These are phyloP conservation scores for Oscheius sp. DNA, from an alignment of 2,888 invertebrate species.

Conservation along the genomic window DNA sequence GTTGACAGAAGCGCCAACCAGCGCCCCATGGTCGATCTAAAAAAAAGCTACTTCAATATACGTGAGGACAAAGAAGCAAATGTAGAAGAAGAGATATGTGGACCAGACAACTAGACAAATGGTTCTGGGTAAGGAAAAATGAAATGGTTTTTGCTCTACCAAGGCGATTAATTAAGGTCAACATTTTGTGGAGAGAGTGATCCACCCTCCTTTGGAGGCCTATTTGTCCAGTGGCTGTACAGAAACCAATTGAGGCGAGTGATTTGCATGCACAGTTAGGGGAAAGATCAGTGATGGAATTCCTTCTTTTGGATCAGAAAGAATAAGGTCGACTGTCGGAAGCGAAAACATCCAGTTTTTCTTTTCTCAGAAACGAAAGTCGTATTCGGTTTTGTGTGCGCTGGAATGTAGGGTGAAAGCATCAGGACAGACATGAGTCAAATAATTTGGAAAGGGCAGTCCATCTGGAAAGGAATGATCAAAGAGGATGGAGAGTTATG, in stretches of 20 bases:
- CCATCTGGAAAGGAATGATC: neutral
- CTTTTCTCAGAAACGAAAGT: constrained; percentile 25
- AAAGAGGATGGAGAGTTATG: constrained; percentile 9
- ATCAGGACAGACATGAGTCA: neutral
- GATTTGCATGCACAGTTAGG: too few relatives aligned
- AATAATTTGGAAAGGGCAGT: neutral
- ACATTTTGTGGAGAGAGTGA: neutral
- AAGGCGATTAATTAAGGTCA: too few relatives aligned
- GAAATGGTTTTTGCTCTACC: too few relatives aligned
- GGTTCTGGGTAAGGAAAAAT: too few relatives aligned
- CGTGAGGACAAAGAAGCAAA: neutral
- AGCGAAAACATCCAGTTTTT: constrained; percentile 35
- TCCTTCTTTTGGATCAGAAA: constrained; percentile 13
- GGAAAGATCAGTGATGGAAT: constrained; percentile 21
- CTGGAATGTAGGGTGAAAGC: too few relatives aligned
- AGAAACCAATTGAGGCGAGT: neutral
- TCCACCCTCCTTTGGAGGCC: constrained; percentile 4
- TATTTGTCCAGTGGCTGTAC: neutral
- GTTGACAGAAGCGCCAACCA: constrained; percentile 47
- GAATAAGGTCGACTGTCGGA: constrained; percentile 31
- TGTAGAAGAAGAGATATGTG: constrained; percentile 11
- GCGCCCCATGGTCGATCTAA: constrained; percentile 42
- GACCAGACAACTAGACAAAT: constrained; percentile 9
- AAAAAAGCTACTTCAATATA: constrained; percentile 12
- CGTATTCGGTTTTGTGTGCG: constrained; percentile 4